Base-by-base conservation (phyloP, 2,113 vertebrate species). In the Neolamprologus cancellatus region DNA sequence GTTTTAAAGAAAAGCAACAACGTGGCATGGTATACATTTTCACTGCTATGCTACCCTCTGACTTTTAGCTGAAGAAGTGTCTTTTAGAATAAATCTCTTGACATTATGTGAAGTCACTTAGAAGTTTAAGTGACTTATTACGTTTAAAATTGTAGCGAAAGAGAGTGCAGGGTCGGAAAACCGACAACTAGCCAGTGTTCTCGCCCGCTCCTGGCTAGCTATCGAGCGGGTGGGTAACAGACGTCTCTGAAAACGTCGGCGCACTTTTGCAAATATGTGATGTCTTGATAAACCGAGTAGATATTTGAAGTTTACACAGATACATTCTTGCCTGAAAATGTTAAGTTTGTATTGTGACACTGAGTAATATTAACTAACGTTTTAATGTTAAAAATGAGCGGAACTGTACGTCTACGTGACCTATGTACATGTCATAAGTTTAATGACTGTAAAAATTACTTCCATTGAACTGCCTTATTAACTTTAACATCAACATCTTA, bases 391-490 rank as follows among this genome's bases (percentile, higher is more conserved):
- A 7, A 54, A 54, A 3, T 54, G 20, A 54, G 53, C 4, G 0
- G 53, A 7, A 54, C 53, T 54, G 0, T 54, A 0, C 1, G 4
- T 25, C 53, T 54, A 4, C 20, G 6, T 54, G 53, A 54, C 53
- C 20, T 54, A 54, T 13, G 53, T 54, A 25, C 53, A 53, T 53
- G 53, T 54, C 53, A 54, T 54, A 54, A 54, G 53, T 54, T 54
- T 54, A 54, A 54, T 0, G 0, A 1, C 53, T 54, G 53, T 54
- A 7, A 54, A 54, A 54, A 54, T 54, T 1, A 54, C 11, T 54
- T 54, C 6, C 52, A 25, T 54, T 54, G 52, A 54, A 54, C 20
- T 54, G 53, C 6, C 53, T 54, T 54, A 54, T 54, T 54, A 7
- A 54, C 20, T 54, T 54, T 4, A 54, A 54, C 0, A 55, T 25